Evolutionary conservation across 2,888 invertebrate genomes (phyloP), one percentile per base, ranked within the genome.

Genomic region (Drosophila hamatofila): DNA sequence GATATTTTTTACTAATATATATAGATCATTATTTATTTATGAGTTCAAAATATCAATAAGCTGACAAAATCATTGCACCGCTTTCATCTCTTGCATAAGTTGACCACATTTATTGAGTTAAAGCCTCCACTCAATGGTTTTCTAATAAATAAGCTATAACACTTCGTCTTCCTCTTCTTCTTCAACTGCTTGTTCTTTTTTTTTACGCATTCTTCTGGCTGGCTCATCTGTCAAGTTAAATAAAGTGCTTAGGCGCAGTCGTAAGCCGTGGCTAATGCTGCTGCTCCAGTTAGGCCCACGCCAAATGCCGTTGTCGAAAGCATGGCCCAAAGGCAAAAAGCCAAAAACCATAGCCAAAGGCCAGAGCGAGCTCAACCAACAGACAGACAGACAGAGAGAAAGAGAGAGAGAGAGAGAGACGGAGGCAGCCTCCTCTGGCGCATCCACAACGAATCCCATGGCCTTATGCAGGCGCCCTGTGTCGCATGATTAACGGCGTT

Each of bases 401-500:
- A 7, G 12, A 18, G n/a, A 7, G 14, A 4, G 46, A 7, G 25
- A 46, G 5, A 1, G 44, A 23, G 8, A 2, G 46, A 25, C 44
- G 1, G 25, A 11, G 11, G 1, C 3, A 8, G 39, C 18, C 42
- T 41, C 7, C 8, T 30, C 14, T 25, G 6, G 58, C n/a, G 63
- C 41, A 51, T 51, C 51, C 72, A 44, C 71, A 76, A 39, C 72
- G 77, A 75, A 60, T 77, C 59, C 59, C 63, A 66, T 56, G 71
- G 76, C 76, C 82, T 74, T 67, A 88, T 89, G 85, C 86, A 89
- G 86, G 86, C 86, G 86, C 86, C 90, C 90, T 88, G 88, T 86
- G 88, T 88, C 83, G 83, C 83, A 91, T 91, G 91, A 91, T 91
- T 91, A 91, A 91, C 91, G 91, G 91, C 91, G 91, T 91, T 91